A percentile compares a stretch with the other conserved stretches of the same genome.
Evolutionary conservation across 2,888 invertebrate species (phyloP).

Genomic region (Latrodectus elegans): DNA sequence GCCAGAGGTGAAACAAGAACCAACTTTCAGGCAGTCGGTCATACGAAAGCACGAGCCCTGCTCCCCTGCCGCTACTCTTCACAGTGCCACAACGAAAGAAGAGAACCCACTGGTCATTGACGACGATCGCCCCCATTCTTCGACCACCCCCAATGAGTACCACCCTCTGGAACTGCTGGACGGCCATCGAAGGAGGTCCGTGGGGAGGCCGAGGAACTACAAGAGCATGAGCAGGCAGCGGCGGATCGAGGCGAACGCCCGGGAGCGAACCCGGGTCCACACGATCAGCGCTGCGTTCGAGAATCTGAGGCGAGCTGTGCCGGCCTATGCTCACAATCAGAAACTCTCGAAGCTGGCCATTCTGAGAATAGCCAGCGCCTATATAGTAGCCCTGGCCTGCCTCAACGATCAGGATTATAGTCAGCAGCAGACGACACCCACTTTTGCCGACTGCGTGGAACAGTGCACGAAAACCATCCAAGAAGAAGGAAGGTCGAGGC

Average conservation of each 20-base stretch:
- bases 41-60: slow-evolving; percentile 37
- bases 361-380: slow-evolving; percentile 92
- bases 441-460: slow-evolving; percentile 86
- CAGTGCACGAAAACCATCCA: slow-evolving; percentile 93
- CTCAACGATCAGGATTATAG: slow-evolving; percentile 83
- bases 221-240: slow-evolving; percentile 97
- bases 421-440: slow-evolving; percentile 78
- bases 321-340: slow-evolving; percentile 93
- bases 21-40: slow-evolving; percentile 55
- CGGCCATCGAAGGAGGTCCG: not conserved
- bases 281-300: slow-evolving; percentile 97
- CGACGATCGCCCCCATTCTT: not conserved
- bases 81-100: slow-evolving; percentile 24
- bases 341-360: slow-evolving; percentile 95
- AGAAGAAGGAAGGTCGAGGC: slow-evolving; percentile 90
- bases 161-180: not conserved
- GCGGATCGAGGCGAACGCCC: slow-evolving; percentile 93
- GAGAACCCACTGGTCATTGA: not conserved
- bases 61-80: slow-evolving; percentile 9
- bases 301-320: slow-evolving; percentile 87
- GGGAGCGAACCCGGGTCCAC: slow-evolving; percentile 93
- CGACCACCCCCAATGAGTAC: not conserved
- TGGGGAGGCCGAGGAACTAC: slow-evolving; percentile 86
- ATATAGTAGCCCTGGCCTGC: slow-evolving; percentile 89
- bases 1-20: slow-evolving; percentile 27